These are phyloP conservation scores for Diabrotica balteata DNA, from an alignment of 2,888 invertebrate genomes.

Conservation along the genomic window DNA sequence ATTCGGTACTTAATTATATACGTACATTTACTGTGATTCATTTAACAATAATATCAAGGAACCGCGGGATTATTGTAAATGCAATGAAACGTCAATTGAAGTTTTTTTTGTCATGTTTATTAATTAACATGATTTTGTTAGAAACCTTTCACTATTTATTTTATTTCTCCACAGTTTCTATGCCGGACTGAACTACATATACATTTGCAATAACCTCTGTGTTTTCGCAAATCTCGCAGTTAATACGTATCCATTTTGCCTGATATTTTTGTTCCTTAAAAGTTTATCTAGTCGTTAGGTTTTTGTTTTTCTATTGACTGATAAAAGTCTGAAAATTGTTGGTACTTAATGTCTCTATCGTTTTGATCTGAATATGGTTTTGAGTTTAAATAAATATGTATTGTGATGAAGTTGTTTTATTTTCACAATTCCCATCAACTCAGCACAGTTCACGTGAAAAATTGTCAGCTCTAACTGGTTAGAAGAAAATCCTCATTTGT, in stretches of 20 bases:
- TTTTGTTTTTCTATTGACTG: neutral
- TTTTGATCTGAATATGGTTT: neutral
- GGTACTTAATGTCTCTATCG: neutral
- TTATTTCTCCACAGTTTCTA: no score
- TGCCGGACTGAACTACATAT: no score
- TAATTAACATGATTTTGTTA: no score
- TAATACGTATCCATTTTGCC: neutral
- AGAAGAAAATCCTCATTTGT: no score
- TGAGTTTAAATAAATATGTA: neutral
- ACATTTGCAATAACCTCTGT: neutral
- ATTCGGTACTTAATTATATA: conserved; percentile 22
- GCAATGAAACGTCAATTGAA: neutral
- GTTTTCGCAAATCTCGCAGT: neutral
- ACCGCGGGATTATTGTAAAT: no score
- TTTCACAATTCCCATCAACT: neutral
- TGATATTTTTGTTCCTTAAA: neutral
- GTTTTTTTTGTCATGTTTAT: neutral
- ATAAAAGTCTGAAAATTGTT: conserved; percentile 3
- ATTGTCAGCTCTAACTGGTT: no score
- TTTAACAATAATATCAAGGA: neutral
- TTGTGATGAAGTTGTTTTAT: neutral
- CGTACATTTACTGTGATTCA: conserved; percentile 29
- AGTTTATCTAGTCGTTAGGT: conserved; percentile 10
- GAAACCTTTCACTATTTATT: no score
- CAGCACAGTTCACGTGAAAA: no score